These are phyloP conservation scores for Mythimna vitellina DNA, from an alignment of 2,888 invertebrate genomes.

Conservation along the genomic window DNA sequence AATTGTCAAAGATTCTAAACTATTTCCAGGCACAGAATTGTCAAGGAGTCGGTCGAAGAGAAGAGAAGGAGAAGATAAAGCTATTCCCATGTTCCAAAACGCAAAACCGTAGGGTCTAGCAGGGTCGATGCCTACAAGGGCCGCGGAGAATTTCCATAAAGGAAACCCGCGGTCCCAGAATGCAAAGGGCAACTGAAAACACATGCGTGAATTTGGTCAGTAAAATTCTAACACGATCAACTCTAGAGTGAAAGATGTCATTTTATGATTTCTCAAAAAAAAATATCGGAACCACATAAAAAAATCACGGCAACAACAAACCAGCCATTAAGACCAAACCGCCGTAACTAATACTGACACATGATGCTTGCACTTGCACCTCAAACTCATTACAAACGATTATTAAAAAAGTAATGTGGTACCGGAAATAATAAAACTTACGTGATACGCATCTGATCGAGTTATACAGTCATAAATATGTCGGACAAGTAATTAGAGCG, in stretches of 20 bases:
- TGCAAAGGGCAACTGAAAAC: not conserved
- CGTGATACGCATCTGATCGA: slow-evolving; percentile 69
- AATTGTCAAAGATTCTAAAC: too few species aligned
- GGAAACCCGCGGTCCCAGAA: too few species aligned
- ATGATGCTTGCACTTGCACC: slow-evolving; percentile 27
- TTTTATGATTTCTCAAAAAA: not conserved
- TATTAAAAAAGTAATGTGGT: slow-evolving; percentile 57
- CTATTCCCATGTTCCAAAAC: too few species aligned
- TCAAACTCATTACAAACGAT: slow-evolving; percentile 50
- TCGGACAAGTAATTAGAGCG: slow-evolving; percentile 69
- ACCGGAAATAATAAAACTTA: slow-evolving; percentile 74
- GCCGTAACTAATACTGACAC: slow-evolving; percentile 23
- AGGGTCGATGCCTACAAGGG: too few species aligned
- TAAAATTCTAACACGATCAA: not conserved
- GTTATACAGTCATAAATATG: slow-evolving; percentile 64
- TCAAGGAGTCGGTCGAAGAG: too few species aligned
- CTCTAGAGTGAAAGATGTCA: too few species aligned
- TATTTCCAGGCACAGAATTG: too few species aligned
- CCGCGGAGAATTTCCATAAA: too few species aligned
- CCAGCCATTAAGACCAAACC: slow-evolving; percentile 8
- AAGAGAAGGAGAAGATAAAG: too few species aligned
- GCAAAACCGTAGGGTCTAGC: too few species aligned
- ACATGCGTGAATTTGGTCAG: not conserved
- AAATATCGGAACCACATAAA: too few species aligned
- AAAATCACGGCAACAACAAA: not conserved